Evolutionary conservation across 2,113 vertebrate genomes (phyloP).

Genomic region (Phodopus roborovskii): DNA sequence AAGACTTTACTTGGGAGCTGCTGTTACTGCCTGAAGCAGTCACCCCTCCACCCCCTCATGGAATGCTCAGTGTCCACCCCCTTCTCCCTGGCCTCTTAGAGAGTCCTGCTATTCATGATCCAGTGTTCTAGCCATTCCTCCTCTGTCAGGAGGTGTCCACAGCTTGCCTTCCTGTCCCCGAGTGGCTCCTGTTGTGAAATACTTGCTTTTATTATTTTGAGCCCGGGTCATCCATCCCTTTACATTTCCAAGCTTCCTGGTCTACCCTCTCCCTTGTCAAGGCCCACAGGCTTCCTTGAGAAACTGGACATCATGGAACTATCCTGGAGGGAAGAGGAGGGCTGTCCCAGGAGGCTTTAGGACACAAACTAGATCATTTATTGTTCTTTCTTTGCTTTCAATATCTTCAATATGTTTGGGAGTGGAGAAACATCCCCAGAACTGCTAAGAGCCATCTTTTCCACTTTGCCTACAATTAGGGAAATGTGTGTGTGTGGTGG

Average conservation of each 20-base stretch:
- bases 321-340: constrained; percentile 23
- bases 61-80: constrained; percentile 74
- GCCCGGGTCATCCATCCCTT: constrained; percentile 1
- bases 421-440: constrained; percentile 28
- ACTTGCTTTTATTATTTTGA: constrained; percentile 57
- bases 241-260: constrained; percentile 15
- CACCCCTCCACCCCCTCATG: constrained; percentile 77
- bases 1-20: constrained; percentile 82
- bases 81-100: constrained; percentile 73
- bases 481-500: not conserved
- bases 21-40: constrained; percentile 79
- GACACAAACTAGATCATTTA: not conserved
- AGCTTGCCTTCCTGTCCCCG: constrained; percentile 34
- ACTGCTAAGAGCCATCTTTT: not conserved
- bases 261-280: constrained; percentile 23
- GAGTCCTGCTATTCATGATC: constrained; percentile 68
- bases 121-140: constrained; percentile 44
- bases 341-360: constrained; percentile 28
- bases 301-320: constrained; percentile 5
- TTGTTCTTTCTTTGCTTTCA: constrained; percentile 23
- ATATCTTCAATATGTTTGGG: not conserved
- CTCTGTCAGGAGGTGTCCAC: constrained; percentile 64
- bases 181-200: constrained; percentile 52
- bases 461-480: constrained; percentile 21
- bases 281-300: not conserved